A percentile compares a stretch with the other conserved stretches of the same genome.
Evolutionary conservation across 2,113 vertebrate genomes (phyloP).

Genomic region (Serinus canaria): DNA sequence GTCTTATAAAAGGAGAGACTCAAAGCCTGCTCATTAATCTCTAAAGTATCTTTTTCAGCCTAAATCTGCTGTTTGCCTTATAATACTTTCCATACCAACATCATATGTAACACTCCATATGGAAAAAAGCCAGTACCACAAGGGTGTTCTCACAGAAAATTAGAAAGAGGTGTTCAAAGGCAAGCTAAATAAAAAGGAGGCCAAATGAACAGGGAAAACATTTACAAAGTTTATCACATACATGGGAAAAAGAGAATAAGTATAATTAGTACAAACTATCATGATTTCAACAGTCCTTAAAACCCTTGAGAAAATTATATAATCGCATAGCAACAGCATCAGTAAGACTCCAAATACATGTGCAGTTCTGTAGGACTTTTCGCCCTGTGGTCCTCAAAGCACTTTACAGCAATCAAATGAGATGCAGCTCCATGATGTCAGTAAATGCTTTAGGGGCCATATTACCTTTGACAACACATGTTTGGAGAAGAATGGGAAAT

Average conservation of each 20-base stretch:
- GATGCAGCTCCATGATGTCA: not conserved
- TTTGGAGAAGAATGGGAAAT: not conserved
- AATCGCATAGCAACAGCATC: not conserved
- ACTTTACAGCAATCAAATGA: not conserved
- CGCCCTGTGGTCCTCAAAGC: not conserved
- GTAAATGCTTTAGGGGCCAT: not conserved
- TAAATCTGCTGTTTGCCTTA: not conserved
- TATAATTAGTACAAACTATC: not conserved
- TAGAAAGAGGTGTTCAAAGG: conserved; percentile 11
- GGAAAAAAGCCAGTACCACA: not conserved
- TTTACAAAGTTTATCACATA: not conserved
- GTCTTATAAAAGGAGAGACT: not conserved
- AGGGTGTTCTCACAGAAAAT: conserved; percentile 25
- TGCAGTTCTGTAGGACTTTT: not conserved
- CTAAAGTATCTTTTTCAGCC: conserved; percentile 8
- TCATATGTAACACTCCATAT: not conserved
- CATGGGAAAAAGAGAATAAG: not conserved
- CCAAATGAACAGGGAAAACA: not conserved
- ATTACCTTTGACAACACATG: not conserved
- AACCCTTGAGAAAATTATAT: not conserved
- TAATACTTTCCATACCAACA: conserved; percentile 42
- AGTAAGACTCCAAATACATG: not conserved
- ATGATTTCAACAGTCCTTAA: not conserved
- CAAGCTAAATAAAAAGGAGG: not conserved
- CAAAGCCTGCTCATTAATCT: not conserved